A percentile compares a stretch with the other conserved stretches of the same genome.
These are phyloP conservation scores for Celastrina argiolus DNA, from an alignment of 2,888 invertebrate genomes.

Conservation along the genomic window DNA sequence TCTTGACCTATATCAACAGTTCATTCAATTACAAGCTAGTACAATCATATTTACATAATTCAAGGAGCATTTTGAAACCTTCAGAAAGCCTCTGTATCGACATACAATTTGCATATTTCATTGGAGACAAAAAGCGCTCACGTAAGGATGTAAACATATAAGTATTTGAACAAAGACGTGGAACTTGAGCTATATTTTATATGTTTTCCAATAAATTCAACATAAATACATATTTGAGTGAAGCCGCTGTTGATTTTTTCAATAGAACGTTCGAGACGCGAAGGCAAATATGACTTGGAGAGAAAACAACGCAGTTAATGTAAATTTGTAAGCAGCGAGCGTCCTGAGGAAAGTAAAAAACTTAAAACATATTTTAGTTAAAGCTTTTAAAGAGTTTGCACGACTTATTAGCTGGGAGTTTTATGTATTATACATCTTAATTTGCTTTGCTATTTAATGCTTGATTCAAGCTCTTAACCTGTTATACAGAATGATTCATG, in stretches of 20 bases:
- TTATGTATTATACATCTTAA: no score
- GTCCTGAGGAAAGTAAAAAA: not conserved
- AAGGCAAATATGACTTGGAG: not conserved
- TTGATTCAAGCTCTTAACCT: no score
- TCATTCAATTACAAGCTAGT: not conserved
- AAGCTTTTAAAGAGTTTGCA: not conserved
- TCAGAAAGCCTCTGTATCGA: not conserved
- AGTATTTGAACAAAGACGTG: conserved; percentile 3
- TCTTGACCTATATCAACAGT: not conserved
- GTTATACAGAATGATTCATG: no score
- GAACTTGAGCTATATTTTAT: not conserved
- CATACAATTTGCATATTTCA: not conserved
- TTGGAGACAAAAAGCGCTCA: not conserved
- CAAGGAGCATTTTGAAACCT: not conserved
- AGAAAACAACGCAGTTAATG: not conserved
- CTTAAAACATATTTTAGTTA: not conserved
- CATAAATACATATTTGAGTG: conserved; percentile 18
- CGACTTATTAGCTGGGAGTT: not conserved
- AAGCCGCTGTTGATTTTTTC: conserved; percentile 14
- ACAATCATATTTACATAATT: not conserved
- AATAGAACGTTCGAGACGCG: conserved; percentile 8
- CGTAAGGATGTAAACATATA: not conserved
- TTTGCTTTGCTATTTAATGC: no score
- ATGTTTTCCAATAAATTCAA: not conserved
- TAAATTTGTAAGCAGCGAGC: conserved; percentile 3